Evolutionary conservation across 2,888 invertebrate species (phyloP).

Genomic region (Nesidiocoris tenuis): DNA sequence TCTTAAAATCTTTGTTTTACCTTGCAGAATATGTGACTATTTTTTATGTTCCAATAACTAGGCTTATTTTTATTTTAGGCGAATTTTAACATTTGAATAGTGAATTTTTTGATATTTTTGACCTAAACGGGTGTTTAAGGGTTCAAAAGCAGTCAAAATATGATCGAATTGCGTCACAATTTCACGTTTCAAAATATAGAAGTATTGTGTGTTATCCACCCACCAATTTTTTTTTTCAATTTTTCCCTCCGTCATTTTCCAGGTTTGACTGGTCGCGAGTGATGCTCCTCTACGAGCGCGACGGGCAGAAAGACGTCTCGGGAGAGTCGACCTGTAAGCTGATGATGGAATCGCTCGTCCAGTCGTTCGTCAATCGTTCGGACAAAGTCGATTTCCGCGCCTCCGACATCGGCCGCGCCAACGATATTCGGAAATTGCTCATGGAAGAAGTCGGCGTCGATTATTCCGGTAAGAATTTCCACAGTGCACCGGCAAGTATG

Average conservation of each 20-base stretch:
- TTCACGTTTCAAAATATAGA: too few species aligned
- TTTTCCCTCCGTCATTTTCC: conserved; percentile 50
- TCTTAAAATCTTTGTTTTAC: too few species aligned
- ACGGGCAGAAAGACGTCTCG: conserved; percentile 66
- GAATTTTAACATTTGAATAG: too few species aligned
- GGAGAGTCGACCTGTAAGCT: conserved; percentile 75
- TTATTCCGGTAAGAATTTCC: conserved; percentile 17
- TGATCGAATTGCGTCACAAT: too few species aligned
- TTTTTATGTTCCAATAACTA: too few species aligned
- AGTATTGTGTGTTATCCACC: too few species aligned
- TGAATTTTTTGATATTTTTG: too few species aligned
- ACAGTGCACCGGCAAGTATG: too few species aligned
- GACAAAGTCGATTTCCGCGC: conserved; percentile 58
- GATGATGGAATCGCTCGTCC: conserved; percentile 71
- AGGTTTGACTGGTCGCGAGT: conserved; percentile 74
- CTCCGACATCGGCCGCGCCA: conserved; percentile 63
- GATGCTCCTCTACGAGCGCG: conserved; percentile 72
- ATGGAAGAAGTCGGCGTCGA: conserved; percentile 62
- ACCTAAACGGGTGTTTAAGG: too few species aligned
- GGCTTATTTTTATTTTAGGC: too few species aligned
- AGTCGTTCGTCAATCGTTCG: conserved; percentile 54
- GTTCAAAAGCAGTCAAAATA: too few species aligned
- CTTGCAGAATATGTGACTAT: too few species aligned
- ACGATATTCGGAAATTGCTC: conserved; percentile 53
- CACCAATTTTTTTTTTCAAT: background rate